These are phyloP conservation scores for Trichonephila clavipes DNA, from an alignment of 1,140 invertebrate genomes.

Conservation along the genomic window DNA sequence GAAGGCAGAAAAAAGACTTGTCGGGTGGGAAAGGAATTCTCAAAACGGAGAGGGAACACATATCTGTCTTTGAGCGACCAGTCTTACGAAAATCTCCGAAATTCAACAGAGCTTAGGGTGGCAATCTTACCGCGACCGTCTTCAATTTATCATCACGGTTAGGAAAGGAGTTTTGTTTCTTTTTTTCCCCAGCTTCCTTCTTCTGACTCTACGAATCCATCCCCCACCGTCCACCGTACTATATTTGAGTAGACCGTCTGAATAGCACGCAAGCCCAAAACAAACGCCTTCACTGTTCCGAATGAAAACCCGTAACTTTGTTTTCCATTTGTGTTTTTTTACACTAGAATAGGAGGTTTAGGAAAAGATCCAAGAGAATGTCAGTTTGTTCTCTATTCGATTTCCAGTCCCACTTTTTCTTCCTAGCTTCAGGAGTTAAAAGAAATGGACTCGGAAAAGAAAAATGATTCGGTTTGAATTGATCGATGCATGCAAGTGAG, in stretches of 20 bases:
- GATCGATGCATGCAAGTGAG: constrained; percentile 64
- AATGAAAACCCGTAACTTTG: constrained; percentile 59
- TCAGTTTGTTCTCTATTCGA: constrained; percentile 71
- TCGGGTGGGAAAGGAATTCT: not conserved
- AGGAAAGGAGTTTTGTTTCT: not conserved
- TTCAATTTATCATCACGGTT: constrained; percentile 71
- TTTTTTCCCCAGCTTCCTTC: not conserved
- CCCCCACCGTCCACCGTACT: constrained; percentile 3
- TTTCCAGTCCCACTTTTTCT: constrained; percentile 57
- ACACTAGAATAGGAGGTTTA: constrained; percentile 60
- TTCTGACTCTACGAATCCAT: constrained; percentile 5
- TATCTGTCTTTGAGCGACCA: constrained; percentile 56
- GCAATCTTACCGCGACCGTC: constrained; percentile 66
- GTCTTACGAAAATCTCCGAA: constrained; percentile 72
- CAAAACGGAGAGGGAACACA: constrained; percentile 10
- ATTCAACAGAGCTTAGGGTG: constrained; percentile 73
- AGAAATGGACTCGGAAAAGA: constrained; percentile 72
- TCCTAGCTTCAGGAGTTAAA: constrained; percentile 57
- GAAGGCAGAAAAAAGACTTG: not conserved
- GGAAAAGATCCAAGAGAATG: constrained; percentile 65
- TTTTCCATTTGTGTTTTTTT: constrained; percentile 59
- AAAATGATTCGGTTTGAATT: constrained; percentile 72
- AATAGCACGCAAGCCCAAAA: constrained; percentile 67
- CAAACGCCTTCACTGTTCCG: constrained; percentile 62
- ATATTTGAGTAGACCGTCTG: constrained; percentile 42